phyloP scores from a whole-genome alignment of 2,797 vertebrate species.

The Fistularia tabacaria region DNA sequence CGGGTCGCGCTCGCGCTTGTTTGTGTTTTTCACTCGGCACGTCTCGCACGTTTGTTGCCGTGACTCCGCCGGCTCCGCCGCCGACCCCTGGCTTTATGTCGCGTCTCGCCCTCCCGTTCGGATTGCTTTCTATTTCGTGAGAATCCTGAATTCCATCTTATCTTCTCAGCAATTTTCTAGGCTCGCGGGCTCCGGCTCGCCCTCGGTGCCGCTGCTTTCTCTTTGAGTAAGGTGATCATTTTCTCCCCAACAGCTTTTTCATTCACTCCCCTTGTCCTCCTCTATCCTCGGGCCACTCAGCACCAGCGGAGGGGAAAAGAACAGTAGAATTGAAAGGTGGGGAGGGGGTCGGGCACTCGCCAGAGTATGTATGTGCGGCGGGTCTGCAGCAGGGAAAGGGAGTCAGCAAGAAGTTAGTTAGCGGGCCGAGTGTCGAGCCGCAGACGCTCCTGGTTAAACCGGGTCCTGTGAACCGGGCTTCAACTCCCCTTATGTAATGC shows the following conservation, averaged over 20 bases:
- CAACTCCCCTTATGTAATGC: conserved; percentile 58
- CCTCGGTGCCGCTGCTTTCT: conserved; percentile 3
- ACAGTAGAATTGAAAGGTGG: conserved; percentile 19
- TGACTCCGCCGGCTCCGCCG: too few relatives aligned
- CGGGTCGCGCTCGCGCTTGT: conserved; percentile 27
- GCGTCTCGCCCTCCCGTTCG: conserved; percentile 4
- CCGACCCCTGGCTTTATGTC: conserved; percentile 31
- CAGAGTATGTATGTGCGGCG: conserved; percentile 23
- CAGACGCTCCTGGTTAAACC: conserved; percentile 28
- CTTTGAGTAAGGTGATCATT: conserved; percentile 14
- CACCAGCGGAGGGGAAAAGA: conserved; percentile 46
- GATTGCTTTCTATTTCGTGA: conserved; percentile 3
- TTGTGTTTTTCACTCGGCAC: conserved; percentile 42
- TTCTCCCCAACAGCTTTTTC: conserved; percentile 24
- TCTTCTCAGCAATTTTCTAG: conserved; percentile 9
- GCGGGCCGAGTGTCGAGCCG: conserved; percentile 1
- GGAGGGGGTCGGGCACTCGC: not conserved
- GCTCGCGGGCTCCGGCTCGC: conserved; percentile 6
- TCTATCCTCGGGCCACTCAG: conserved; percentile 45
- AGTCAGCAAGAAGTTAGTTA: conserved; percentile 21
- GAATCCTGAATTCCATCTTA: conserved; percentile 6
- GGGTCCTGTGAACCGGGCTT: conserved; percentile 45
- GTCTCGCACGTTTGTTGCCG: conserved; percentile 13
- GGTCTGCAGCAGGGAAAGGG: conserved; percentile 2
- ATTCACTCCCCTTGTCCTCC: conserved; percentile 44